Percentiles rank a stretch among this genome's conserved stretches.
Conservation (phyloP, 1,140 invertebrate genomes). For the Aphidius gifuensis region DNA sequence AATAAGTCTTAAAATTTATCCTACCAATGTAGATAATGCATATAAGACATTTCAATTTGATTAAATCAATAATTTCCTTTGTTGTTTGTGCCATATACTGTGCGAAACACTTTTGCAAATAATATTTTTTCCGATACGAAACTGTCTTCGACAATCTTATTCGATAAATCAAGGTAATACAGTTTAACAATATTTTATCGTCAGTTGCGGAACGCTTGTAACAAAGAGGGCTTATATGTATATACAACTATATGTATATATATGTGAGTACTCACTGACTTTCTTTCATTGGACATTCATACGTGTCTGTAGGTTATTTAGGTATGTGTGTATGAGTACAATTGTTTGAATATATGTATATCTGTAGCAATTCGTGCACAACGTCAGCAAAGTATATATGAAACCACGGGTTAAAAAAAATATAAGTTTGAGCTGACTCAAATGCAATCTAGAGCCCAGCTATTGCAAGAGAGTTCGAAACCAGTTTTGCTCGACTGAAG, state of each 20-base stretch:
- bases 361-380: background rate
- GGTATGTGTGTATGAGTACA: background rate
- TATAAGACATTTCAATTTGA: background rate
- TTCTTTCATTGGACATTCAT: background rate
- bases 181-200: slow-evolving; percentile 20
- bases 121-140: slow-evolving; percentile 13
- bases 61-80: slow-evolving; percentile 4
- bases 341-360: background rate
- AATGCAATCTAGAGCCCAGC: too few relatives aligned
- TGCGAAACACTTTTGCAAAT: slow-evolving; percentile 1
- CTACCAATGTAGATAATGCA: too few relatives aligned
- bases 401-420: background rate
- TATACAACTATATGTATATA: background rate
- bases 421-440: too few relatives aligned
- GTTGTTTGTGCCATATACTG: background rate
- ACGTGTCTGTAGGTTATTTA: too few relatives aligned
- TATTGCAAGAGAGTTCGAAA: slow-evolving; percentile 22
- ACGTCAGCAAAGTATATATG: background rate
- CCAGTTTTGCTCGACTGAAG: slow-evolving; percentile 35
- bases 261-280: background rate
- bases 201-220: background rate
- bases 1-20: too few relatives aligned
- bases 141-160: slow-evolving; percentile 19
- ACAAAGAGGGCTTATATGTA: background rate
- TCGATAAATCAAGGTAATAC: slow-evolving; percentile 32